Base-by-base conservation (phyloP, 2,113 vertebrate species). In the Megatriorchis doriae region DNA sequence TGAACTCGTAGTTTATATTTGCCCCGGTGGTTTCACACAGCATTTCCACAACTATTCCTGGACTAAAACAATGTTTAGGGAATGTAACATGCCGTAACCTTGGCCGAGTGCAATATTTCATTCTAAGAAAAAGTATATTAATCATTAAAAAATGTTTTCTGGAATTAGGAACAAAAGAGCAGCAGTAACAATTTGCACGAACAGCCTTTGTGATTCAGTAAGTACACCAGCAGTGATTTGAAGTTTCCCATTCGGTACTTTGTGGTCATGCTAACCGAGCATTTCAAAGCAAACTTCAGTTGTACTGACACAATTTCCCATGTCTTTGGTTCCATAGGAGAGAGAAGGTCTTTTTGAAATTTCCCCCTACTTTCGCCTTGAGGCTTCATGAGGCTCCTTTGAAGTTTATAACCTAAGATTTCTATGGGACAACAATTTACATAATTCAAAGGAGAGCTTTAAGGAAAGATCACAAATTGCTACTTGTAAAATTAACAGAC, bases 271-370 rank as follows among this genome's bases (percentile, higher is more conserved):
- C 86, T 91, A 95, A 84, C 53, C 10, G 50, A 94, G 73, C 78
- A 91, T 94, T 96, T 95, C 92, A 96, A 92, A 97, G 96, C 77
- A 92, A 79, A 85, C 48, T 61, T 81, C 61, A 87, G 38, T 43
- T 67, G 61, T 40, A 67, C 88, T 73, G 63, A 88, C 82, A 90
- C 65, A 68, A 86, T 87, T 95, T 94, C 81, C 70, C 95, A 94
- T 77, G 89, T 79, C 65, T 93, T 89, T 9, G 68, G 62, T 66
- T 85, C 88, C 70, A 87, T 0, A 68, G 66, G 43, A 43, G 58
- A 92, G n/a, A 92, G 40, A 87, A 95, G 58, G n/a, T 16, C 25
- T 59, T 90, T 68, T 42, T 80, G 42, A 91, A 88, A 79, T 80
- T 85, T 91, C 72, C 32, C 21, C 74, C 71, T 58, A 87, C 25